Evolutionary conservation across 2,888 invertebrate species (phyloP).

Genomic region (Taphrorychus bicolor): DNA sequence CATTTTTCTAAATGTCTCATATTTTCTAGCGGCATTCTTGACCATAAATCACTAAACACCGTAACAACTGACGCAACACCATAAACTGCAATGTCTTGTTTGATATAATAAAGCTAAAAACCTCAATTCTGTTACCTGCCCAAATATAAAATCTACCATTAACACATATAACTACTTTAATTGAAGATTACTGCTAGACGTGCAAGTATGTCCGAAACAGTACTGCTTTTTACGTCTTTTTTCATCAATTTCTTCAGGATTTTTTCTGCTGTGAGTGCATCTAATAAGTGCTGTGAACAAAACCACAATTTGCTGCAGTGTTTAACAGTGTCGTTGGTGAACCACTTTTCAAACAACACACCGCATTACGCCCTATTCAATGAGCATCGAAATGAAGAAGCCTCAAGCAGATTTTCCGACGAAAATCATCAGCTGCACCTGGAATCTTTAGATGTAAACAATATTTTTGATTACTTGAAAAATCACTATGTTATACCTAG

Average conservation of each 20-base stretch:
- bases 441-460: not conserved
- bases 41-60: too few relatives aligned
- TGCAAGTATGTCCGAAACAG: not conserved
- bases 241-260: not conserved
- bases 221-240: not conserved
- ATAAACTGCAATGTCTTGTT: not conserved
- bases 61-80: too few relatives aligned
- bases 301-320: not conserved
- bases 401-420: too few relatives aligned
- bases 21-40: too few relatives aligned
- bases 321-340: not conserved
- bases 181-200: not conserved
- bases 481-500: not conserved
- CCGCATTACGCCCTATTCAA: too few relatives aligned
- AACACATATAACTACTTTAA: not conserved
- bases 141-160: not conserved
- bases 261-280: not conserved
- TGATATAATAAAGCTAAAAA: not conserved
- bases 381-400: not conserved
- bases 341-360: not conserved
- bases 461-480: not conserved
- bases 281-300: not conserved
- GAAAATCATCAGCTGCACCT: not conserved
- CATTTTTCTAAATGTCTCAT: too few relatives aligned
- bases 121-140: not conserved